Conservation (phyloP, 37 sponge, comb jelly and placozoan species). For the Geodia barretti region DNA sequence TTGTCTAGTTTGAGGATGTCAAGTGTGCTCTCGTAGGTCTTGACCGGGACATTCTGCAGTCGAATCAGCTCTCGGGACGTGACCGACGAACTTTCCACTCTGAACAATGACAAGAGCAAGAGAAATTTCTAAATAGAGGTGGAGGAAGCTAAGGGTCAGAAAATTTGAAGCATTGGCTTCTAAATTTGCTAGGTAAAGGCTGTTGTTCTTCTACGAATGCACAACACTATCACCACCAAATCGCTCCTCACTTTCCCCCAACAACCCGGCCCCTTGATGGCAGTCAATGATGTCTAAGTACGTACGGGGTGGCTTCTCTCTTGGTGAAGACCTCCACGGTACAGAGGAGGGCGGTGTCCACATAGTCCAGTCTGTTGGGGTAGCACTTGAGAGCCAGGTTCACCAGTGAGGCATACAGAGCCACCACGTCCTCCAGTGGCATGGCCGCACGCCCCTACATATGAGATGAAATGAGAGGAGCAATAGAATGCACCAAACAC, state of each 20-base stretch:
- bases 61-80: slow-evolving; percentile 64
- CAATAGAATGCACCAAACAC: too few species aligned
- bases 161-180: too few species aligned
- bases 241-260: too few species aligned
- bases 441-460: slow-evolving; percentile 79
- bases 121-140: too few species aligned
- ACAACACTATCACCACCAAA: too few species aligned
- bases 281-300: too few species aligned
- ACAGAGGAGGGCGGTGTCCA: slow-evolving; percentile 84
- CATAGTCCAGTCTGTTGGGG: slow-evolving; percentile 83
- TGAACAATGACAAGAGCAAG: slow-evolving; percentile 3
- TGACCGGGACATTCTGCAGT: slow-evolving; percentile 87
- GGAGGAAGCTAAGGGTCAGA: too few species aligned
- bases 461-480: slow-evolving; percentile 3
- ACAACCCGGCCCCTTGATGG: too few species aligned
- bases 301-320: slow-evolving; percentile 49
- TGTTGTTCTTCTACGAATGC: too few species aligned
- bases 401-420: slow-evolving; percentile 86
- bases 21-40: slow-evolving; percentile 87
- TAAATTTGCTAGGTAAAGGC: too few species aligned
- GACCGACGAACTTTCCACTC: slow-evolving; percentile 44
- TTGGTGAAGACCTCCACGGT: slow-evolving; percentile 60
- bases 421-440: slow-evolving; percentile 82
- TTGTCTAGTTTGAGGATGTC: slow-evolving; percentile 82
- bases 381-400: slow-evolving; percentile 96